Percentiles rank a stretch among this genome's conserved stretches.
These are phyloP conservation scores for Campoletis raptor DNA, from an alignment of 2,888 invertebrate genomes.

Conservation along the genomic window DNA sequence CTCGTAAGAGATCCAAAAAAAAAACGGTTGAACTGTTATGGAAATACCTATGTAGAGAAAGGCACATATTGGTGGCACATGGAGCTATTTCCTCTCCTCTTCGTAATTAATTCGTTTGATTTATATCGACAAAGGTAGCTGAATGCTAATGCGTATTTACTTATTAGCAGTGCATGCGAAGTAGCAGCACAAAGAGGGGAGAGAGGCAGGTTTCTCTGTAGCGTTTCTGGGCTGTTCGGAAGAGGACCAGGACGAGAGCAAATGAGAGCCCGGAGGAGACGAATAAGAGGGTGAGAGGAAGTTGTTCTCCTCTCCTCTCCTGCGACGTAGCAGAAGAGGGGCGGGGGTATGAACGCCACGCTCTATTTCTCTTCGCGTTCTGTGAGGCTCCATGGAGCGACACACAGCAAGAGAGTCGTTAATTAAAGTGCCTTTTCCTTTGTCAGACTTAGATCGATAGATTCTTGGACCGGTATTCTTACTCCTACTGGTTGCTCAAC, in stretches of 20 bases:
- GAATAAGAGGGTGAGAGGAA: conserved; percentile 64
- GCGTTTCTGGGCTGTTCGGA: conserved; percentile 47
- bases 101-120: conserved; percentile 82
- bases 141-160: conserved; percentile 83
- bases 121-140: conserved; percentile 78
- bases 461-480: conserved; percentile 74
- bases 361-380: conserved; percentile 51
- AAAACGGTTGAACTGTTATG: conserved; percentile 6
- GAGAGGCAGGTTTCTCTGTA: conserved; percentile 54
- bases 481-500: conserved; percentile 28
- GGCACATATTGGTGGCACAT: conserved; percentile 9
- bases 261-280: conserved; percentile 21
- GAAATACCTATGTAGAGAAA: conserved; percentile 1
- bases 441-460: conserved; percentile 81
- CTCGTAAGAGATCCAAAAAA: not conserved
- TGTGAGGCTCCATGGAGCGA: conserved; percentile 16
- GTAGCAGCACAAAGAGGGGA: conserved; percentile 38
- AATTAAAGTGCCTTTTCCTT: conserved; percentile 80
- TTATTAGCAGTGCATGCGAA: conserved; percentile 78
- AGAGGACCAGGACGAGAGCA: conserved; percentile 22
- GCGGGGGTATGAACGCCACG: conserved; percentile 55
- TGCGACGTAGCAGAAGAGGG: conserved; percentile 18
- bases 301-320: conserved; percentile 34
- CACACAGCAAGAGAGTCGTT: conserved; percentile 75
- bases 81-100: conserved; percentile 44